Conservation (phyloP, 2,888 invertebrate genomes). For the Masnerella sp. region DNA sequence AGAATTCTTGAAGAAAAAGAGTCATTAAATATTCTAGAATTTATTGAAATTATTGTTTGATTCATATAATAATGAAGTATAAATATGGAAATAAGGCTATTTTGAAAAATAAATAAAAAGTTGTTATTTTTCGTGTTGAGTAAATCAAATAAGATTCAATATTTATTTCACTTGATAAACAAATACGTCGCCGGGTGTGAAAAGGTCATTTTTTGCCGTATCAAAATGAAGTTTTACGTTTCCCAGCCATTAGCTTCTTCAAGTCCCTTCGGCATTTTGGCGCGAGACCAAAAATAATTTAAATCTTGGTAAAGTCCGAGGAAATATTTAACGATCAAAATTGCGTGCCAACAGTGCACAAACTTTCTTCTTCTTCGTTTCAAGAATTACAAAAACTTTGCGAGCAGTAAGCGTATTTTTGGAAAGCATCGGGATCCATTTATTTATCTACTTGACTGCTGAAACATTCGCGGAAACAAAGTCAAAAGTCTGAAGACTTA, state of each 20-base stretch:
- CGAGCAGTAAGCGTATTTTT: conserved; percentile 35
- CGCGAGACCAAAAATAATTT: conserved; percentile 43
- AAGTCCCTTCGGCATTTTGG: conserved; percentile 27
- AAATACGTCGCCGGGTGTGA: too few relatives aligned
- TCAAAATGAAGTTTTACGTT: conserved; percentile 26
- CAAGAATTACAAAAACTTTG: conserved; percentile 40
- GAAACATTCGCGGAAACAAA: conserved; percentile 33
- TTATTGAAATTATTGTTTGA: too few relatives aligned
- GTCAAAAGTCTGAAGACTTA: conserved; percentile 34
- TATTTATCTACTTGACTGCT: conserved; percentile 41
- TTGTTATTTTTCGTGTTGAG: too few relatives aligned
- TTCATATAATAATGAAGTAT: too few relatives aligned
- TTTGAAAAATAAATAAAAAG: too few relatives aligned
- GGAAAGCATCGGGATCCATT: conserved; percentile 31
- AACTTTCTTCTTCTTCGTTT: conserved; percentile 34
- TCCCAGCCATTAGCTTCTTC: conserved; percentile 15
- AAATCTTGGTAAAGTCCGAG: conserved; percentile 31
- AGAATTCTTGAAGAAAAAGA: too few relatives aligned
- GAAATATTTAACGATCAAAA: conserved; percentile 47
- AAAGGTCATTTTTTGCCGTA: not conserved
- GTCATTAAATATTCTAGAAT: too few relatives aligned
- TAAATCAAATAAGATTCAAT: too few relatives aligned
- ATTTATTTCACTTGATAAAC: too few relatives aligned
- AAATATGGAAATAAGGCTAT: too few relatives aligned
- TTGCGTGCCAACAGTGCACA: conserved; percentile 36